phyloP scores from a whole-genome alignment of 2,888 invertebrate species.

The Apodemia duryi region DNA sequence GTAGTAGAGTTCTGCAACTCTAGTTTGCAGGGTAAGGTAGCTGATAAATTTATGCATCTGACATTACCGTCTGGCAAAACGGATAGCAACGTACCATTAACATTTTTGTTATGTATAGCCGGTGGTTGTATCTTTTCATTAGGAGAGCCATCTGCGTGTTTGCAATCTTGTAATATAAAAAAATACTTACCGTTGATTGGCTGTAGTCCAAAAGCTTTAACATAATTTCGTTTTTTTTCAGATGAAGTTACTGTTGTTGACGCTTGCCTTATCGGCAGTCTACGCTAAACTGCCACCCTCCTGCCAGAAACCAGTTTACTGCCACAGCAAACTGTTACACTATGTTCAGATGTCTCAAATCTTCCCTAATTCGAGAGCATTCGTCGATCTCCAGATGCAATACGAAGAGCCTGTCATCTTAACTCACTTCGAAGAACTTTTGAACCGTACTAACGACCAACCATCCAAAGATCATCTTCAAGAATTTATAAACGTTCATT shows the following conservation, averaged over 20 bases:
- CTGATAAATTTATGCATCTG: no score
- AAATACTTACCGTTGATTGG: neutral
- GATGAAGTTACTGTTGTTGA: conserved; percentile 48
- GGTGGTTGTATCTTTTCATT: no score
- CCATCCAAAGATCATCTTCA: conserved; percentile 70
- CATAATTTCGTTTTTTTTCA: conserved; percentile 42
- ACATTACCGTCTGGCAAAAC: no score
- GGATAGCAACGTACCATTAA: no score
- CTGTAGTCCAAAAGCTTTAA: neutral
- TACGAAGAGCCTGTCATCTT: conserved; percentile 78
- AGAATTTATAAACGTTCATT: conserved; percentile 78
- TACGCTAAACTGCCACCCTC: conserved; percentile 34
- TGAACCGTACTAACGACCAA: conserved; percentile 61
- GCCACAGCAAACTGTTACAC: conserved; percentile 85
- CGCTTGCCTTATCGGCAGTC: conserved; percentile 36
- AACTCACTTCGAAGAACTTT: conserved; percentile 75
- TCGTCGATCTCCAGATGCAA: conserved; percentile 88
- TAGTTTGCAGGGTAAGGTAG: no score
- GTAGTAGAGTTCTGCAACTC: no score
- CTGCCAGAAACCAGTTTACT: conserved; percentile 83
- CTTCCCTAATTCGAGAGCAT: conserved; percentile 88
- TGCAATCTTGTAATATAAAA: no score
- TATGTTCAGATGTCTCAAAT: conserved; percentile 83
- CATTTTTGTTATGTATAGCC: no score
- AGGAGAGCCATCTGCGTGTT: no score